Evolutionary conservation across 2,797 vertebrate species (phyloP).

Genomic region (Clangula hyemalis): DNA sequence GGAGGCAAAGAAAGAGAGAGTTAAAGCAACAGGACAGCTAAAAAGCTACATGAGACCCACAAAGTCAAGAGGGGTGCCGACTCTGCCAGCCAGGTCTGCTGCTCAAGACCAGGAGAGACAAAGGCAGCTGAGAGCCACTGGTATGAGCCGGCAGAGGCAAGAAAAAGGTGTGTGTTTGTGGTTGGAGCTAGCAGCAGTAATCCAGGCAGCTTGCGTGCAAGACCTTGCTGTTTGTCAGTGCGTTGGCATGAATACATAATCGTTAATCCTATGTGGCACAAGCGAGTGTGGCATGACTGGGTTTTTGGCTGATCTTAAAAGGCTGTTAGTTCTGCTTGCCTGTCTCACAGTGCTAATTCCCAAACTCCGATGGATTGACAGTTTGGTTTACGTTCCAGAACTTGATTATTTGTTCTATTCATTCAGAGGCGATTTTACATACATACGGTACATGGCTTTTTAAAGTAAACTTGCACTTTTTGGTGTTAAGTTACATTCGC

Average conservation of each 20-base stretch:
- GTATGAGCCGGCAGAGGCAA: slow-evolving; percentile 6
- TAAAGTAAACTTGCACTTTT: fast-evolving
- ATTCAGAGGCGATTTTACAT: fast-evolving
- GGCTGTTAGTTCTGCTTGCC: slow-evolving; percentile 65
- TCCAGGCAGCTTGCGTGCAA: slow-evolving; percentile 32
- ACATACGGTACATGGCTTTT: fast-evolving
- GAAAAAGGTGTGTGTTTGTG: slow-evolving; percentile 72
- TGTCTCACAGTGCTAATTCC: slow-evolving; percentile 39
- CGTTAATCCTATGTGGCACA: slow-evolving; percentile 25
- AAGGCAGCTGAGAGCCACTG: slow-evolving; percentile 2
- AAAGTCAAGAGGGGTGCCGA: slow-evolving; percentile 66
- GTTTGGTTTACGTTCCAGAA: background rate
- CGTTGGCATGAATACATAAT: slow-evolving; percentile 53
- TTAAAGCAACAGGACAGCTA: slow-evolving; percentile 46
- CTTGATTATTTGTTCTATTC: background rate
- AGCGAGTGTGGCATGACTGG: slow-evolving; percentile 51
- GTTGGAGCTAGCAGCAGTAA: slow-evolving; percentile 11
- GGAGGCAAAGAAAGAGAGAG: slow-evolving; percentile 44
- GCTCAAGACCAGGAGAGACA: slow-evolving; percentile 20
- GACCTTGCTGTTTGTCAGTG: slow-evolving; percentile 3
- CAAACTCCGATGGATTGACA: background rate
- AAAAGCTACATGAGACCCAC: slow-evolving; percentile 84
- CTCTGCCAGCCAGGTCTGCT: background rate
- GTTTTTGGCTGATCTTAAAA: slow-evolving; percentile 23
- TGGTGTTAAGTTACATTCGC: background rate